phyloP scores from a whole-genome alignment of 2,113 vertebrate genomes.

The Cisticola juncidis region DNA sequence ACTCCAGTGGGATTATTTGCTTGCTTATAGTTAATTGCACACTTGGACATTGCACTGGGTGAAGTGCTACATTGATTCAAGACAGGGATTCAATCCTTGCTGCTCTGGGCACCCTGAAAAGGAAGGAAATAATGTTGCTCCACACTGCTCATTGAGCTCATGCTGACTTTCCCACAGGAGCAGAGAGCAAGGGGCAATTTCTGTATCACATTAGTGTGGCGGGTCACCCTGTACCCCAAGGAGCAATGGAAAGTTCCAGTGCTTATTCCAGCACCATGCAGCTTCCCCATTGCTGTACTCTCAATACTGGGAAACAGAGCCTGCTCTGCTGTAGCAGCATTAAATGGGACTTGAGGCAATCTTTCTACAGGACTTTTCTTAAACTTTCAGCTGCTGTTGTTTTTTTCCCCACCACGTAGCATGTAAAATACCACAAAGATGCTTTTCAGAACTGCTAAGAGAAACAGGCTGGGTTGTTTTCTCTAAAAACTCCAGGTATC shows the following conservation, averaged over 20 bases:
- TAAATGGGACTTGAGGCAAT: not conserved
- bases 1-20: not conserved
- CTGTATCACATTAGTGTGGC: fast-evolving
- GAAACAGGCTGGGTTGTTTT: not conserved
- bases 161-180: not conserved
- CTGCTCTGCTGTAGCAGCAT: fast-evolving
- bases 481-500: not conserved
- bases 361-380: not conserved
- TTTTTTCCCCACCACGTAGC: not conserved
- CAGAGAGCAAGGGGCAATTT: not conserved
- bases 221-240: not conserved
- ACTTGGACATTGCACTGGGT: not conserved
- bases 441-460: not conserved
- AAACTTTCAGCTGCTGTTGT: not conserved
- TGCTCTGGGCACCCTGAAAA: not conserved
- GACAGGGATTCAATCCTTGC: fast-evolving
- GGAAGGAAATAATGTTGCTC: not conserved
- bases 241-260: not conserved
- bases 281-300: not conserved
- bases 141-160: not conserved
- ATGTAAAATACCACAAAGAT: not conserved
- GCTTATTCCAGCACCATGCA: fast-evolving
- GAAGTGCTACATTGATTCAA: not conserved
- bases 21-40: not conserved
- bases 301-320: not conserved